Evolutionary conservation across 2,113 vertebrate genomes (phyloP), one percentile per base, ranked within the genome.

Genomic region (Echinops telfairi): DNA sequence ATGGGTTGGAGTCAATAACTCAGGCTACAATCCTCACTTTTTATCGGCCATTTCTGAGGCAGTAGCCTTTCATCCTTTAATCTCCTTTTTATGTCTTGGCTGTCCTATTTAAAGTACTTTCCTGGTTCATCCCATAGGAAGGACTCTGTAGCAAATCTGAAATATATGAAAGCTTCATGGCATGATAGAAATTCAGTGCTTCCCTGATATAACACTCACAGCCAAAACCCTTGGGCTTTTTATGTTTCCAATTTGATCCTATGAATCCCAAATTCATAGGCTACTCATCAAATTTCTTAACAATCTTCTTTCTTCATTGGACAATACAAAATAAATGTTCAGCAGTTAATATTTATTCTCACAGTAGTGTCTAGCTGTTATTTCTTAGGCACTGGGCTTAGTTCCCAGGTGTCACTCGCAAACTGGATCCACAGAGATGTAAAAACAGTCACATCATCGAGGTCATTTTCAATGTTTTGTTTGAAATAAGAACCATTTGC

Each of bases 401-500:
- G 17, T 23, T 92, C 71, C 20, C 60, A 82, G 22, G 40, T 1
- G 47, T 70, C 43, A 89, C 53, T 88, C 77, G 58, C 36, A 95
- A 6, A 53, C 47, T 10, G 43, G 47, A 53, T 53, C 47, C 47
- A 10, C 47, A 53, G 47, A 53, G 47, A 53, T 53, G 10, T 53
- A 53, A 53, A 53, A 53, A 86, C 68, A 82, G 84, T 92, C 53
- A 90, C 9, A 83, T 82, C 33, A 76, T 27, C 66, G 57, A 83
- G 2, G 4, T 91, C 95, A 92, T 94, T 90, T 62, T 70, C 91
- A 92, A 83, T 82, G 43, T 40, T 68, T 47, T 64, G 89, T 86
- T 81, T 92, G 68, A 93, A 95, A 94, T 89, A 92, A 93, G 70
- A 95, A 84, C 89, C 17, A 3, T 79, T 4, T 92, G 73, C 25